These are phyloP conservation scores for Aurelia sp. DNA, from an alignment of 30 jellyfish, hydroid and myxozoan species.

Conservation along the genomic window DNA sequence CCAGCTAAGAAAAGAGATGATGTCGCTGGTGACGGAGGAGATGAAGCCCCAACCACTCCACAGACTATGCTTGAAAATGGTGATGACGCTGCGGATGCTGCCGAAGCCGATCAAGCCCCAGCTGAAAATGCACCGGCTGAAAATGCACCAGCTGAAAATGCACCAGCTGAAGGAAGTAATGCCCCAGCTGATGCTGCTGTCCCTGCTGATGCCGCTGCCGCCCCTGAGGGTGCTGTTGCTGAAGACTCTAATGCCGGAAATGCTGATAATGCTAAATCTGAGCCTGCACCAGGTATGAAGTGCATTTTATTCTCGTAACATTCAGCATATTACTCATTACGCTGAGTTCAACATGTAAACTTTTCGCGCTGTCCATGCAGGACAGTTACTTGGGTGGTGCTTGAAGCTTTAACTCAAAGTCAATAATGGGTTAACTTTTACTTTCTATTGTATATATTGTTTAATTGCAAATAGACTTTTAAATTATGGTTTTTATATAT, in stretches of 20 bases:
- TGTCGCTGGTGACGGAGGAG: slow-evolving; percentile 23
- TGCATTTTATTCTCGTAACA: too few relatives aligned
- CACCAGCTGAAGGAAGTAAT: background rate
- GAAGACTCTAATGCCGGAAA: background rate
- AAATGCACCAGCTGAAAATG: background rate
- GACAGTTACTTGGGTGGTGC: too few relatives aligned
- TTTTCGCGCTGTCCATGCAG: too few relatives aligned
- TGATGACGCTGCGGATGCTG: background rate
- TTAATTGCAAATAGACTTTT: too few relatives aligned
- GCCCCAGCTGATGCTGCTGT: background rate
- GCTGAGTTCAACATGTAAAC: too few relatives aligned
- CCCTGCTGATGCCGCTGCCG: slow-evolving; percentile 11
- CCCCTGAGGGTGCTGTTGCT: background rate
- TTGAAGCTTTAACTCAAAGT: too few relatives aligned
- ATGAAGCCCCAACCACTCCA: slow-evolving; percentile 54
- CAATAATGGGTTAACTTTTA: too few relatives aligned
- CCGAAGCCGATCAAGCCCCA: slow-evolving; percentile 9
- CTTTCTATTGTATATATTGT: too few relatives aligned
- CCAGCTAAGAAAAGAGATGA: slow-evolving; percentile 39
- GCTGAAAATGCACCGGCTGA: background rate
- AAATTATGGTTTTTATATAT: too few relatives aligned
- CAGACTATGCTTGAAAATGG: slow-evolving; percentile 43
- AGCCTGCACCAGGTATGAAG: background rate
- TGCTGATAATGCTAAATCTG: background rate
- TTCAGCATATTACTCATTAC: too few relatives aligned